Conservation (phyloP, 2,888 invertebrate species). For the Deroplatys truncata region DNA sequence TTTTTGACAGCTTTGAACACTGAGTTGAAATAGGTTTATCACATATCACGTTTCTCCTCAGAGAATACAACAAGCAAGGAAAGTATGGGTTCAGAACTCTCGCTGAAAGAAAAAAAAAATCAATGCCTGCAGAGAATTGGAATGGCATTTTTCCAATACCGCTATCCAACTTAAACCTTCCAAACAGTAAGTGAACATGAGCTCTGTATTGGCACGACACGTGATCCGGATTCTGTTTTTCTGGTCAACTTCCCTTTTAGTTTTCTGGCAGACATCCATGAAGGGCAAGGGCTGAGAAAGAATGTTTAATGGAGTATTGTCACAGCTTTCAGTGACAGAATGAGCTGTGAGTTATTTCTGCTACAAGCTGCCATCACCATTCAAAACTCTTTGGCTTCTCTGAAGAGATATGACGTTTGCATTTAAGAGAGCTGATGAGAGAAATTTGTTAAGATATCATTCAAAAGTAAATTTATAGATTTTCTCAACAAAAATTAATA, state of each 20-base stretch:
- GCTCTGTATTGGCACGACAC: not conserved
- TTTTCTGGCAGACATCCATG: not conserved
- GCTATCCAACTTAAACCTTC: not conserved
- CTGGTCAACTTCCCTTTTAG: not conserved
- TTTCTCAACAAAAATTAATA: too few species aligned
- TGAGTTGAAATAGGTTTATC: not conserved
- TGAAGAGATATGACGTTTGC: too few species aligned
- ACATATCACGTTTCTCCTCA: not conserved
- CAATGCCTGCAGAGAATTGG: not conserved
- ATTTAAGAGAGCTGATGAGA: too few species aligned
- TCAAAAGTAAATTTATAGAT: too few species aligned
- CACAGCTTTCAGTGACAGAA: too few species aligned
- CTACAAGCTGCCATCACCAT: too few species aligned
- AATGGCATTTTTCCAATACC: not conserved
- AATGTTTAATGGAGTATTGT: not conserved
- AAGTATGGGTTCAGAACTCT: not conserved
- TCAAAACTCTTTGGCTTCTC: too few species aligned
- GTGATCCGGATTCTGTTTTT: not conserved
- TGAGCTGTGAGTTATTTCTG: too few species aligned
- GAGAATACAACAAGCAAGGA: not conserved
- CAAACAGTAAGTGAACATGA: not conserved
- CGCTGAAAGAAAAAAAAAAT: not conserved
- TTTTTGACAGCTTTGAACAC: not conserved
- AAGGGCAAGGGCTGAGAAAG: not conserved
- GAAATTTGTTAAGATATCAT: too few species aligned